These are phyloP conservation scores for Heterotilapia buettikoferi DNA, from an alignment of 2,113 vertebrate genomes.

Conservation along the genomic window DNA sequence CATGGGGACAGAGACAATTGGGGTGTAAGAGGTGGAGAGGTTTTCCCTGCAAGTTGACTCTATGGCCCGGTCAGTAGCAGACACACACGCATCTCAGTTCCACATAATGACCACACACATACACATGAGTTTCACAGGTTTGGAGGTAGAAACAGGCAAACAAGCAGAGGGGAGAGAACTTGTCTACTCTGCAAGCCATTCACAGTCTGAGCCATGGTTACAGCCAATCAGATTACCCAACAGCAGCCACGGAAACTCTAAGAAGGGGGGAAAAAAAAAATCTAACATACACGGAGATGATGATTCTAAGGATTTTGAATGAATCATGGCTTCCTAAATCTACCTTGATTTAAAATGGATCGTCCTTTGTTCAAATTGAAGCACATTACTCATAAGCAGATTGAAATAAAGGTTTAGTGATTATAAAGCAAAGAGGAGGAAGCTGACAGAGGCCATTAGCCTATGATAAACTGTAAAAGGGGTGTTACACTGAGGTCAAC, in stretches of 20 bases:
- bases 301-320: constrained; percentile 61
- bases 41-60: constrained; percentile 72
- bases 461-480: constrained; percentile 70
- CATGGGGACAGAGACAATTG: constrained; percentile 49
- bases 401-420: constrained; percentile 74
- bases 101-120: constrained; percentile 43
- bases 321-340: constrained; percentile 63
- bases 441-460: constrained; percentile 74
- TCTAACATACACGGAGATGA: constrained; percentile 37
- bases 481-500: constrained; percentile 71
- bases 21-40: constrained; percentile 61
- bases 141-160: constrained; percentile 72
- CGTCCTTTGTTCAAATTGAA: constrained; percentile 59
- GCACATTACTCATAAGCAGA: constrained; percentile 61
- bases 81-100: constrained; percentile 46
- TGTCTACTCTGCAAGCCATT: constrained; percentile 78
- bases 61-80: constrained; percentile 67
- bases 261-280: constrained; percentile 14
- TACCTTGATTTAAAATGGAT: constrained; percentile 64
- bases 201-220: constrained; percentile 69
- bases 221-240: constrained; percentile 73
- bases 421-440: constrained; percentile 72
- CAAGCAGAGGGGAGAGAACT: constrained; percentile 57
- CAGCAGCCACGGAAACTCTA: constrained; percentile 69
- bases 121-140: constrained; percentile 66